A percentile compares a stretch with the other conserved stretches of the same genome.
These are phyloP conservation scores for Dexiosoma caninum DNA, from an alignment of 2,888 invertebrate genomes.

Conservation along the genomic window DNA sequence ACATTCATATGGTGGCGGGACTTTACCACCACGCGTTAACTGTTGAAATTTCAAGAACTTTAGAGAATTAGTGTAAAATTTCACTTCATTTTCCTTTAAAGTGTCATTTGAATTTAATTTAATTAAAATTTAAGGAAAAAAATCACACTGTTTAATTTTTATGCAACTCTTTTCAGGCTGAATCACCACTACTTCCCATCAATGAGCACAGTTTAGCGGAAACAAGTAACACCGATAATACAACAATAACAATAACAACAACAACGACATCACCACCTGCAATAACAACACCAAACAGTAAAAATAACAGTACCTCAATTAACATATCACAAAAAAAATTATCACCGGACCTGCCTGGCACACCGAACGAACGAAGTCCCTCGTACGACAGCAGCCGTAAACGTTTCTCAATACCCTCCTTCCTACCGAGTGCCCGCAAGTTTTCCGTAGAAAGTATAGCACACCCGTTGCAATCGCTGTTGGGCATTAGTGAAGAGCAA, in stretches of 20 bases:
- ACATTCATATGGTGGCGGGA: too few species aligned
- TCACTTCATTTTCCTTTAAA: too few species aligned
- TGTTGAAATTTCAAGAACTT: too few species aligned
- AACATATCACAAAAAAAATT: slow-evolving; percentile 70
- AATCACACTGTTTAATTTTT: too few species aligned
- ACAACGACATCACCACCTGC: slow-evolving; percentile 20
- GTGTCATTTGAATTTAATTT: too few species aligned
- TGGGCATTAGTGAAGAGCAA: slow-evolving; percentile 61
- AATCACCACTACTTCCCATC: slow-evolving; percentile 73
- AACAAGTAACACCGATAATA: slow-evolving; percentile 62
- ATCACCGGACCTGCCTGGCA: slow-evolving; percentile 46
- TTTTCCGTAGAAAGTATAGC: slow-evolving; percentile 59
- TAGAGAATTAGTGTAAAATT: too few species aligned
- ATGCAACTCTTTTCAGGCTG: slow-evolving; percentile 69
- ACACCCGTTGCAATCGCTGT: slow-evolving; percentile 48
- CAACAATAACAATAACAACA: slow-evolving; percentile 55
- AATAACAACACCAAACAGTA: slow-evolving; percentile 34
- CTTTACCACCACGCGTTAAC: too few species aligned
- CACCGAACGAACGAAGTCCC: slow-evolving; percentile 50
- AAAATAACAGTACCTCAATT: slow-evolving; percentile 60
- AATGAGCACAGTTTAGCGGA: slow-evolving; percentile 65
- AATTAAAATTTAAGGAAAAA: too few species aligned
- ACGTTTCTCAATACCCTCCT: slow-evolving; percentile 53
- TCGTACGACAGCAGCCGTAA: slow-evolving; percentile 30
- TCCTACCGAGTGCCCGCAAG: slow-evolving; percentile 57